Conservation (phyloP, 2,888 invertebrate species). For the Conomelus anceps region DNA sequence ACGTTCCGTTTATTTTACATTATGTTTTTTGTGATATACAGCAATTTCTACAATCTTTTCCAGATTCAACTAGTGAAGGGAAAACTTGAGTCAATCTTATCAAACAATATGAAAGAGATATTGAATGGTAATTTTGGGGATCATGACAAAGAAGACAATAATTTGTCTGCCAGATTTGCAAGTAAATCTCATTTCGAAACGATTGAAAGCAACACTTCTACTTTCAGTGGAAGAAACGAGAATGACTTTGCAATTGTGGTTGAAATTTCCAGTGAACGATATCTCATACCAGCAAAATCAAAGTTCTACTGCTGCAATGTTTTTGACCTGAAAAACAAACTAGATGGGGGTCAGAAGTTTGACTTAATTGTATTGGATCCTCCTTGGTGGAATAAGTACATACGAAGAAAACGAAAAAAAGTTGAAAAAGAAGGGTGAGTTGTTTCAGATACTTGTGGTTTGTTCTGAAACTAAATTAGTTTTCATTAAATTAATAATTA, state of each 20-base stretch:
- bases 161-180: constrained; percentile 25
- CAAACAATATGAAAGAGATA: neutral
- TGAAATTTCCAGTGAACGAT: constrained; percentile 45
- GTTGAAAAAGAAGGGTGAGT: constrained; percentile 54
- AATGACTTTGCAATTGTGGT: constrained; percentile 47
- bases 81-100: neutral
- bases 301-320: constrained; percentile 63
- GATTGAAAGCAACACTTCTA: neutral
- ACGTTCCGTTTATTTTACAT: neutral
- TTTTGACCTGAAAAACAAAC: constrained; percentile 49
- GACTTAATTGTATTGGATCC: constrained; percentile 87
- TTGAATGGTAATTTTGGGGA: neutral
- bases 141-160: constrained; percentile 17
- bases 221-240: constrained; percentile 51
- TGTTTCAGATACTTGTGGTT: neutral
- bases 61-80: neutral
- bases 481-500: too few species aligned
- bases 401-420: constrained; percentile 65
- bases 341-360: constrained; percentile 50
- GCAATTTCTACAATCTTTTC: neutral
- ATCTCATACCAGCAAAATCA: constrained; percentile 60
- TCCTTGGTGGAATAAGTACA: constrained; percentile 94
- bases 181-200: constrained; percentile 19
- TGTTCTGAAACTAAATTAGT: too few species aligned
- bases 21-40: too few species aligned